Base-by-base conservation (phyloP, 1,140 invertebrate species). In the Polypedilum pembai region DNA sequence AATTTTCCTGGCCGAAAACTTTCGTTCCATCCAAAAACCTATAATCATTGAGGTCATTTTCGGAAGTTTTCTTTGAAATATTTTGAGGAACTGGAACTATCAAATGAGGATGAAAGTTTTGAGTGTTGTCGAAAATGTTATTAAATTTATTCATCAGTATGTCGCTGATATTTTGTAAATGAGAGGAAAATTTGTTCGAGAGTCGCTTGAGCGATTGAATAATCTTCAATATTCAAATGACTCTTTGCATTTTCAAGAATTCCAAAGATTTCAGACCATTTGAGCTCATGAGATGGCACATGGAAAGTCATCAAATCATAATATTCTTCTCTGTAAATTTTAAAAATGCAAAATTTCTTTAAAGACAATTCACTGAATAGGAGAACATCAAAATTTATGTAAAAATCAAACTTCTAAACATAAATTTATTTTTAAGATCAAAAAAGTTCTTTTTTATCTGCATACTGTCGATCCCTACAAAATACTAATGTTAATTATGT, bases 181-280 rank as follows among this genome's bases (percentile, higher is more conserved):
- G 21, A 33, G 15, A 85, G 77, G 76, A 86, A 86, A 33, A 93
- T 90, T 83, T 93, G 91, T 79, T 94, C 92, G 20, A 94, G 84
- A 24, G 90, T 90, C 1, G 91, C 92, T 80, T 94, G 91, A 40
- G 89, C 89, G 8, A 94, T 86, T 4, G 90, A 90, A 81, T 94
- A 94, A 80, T 93, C 92, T 78, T 92, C 91, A 73, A 94, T 87
- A 73, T 87, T 81, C 73, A 88, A 85, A 0, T 78, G 76, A 8
- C 77, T 73, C 15, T 85, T 84, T 1, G 85, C 86, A 41, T 83
- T 82, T 77, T 94, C 91, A 85, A 93, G 86, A 10, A 87, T 82
- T 5, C 87, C 85, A 81, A 94, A 94, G 74, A 94, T 86, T 73
- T 83, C 78, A 45, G 90, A 89, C 87, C 90, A 91, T 3, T 85